Percentiles rank a stretch among this genome's conserved stretches.
Evolutionary conservation across 2,888 invertebrate species (phyloP).

Genomic region (Leptinotarsa tumamoca): DNA sequence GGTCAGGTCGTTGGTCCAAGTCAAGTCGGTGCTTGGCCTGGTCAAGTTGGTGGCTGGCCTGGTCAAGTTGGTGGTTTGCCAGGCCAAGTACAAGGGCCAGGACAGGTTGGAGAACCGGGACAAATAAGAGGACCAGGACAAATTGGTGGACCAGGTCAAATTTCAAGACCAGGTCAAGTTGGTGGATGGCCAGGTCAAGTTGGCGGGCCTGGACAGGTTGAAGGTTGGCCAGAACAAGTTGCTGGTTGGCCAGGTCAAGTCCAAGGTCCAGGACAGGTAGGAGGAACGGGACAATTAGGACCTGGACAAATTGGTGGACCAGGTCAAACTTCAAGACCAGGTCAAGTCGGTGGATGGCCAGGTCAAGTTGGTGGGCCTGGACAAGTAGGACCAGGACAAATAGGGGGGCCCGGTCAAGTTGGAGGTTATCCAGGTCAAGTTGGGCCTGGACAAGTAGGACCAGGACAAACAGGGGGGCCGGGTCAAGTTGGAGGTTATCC

Average conservation of each 20-base stretch:
- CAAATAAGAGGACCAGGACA: constrained; percentile 32
- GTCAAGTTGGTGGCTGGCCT: constrained; percentile 32
- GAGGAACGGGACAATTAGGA: neutral
- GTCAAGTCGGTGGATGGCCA: constrained; percentile 24
- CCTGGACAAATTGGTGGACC: constrained; percentile 20
- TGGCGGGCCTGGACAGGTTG: constrained; percentile 31
- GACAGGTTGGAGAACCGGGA: constrained; percentile 23
- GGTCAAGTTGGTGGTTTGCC: constrained; percentile 34
- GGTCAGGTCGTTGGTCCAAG: constrained; percentile 27
- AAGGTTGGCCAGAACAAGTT: constrained; percentile 43
- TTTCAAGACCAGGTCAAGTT: constrained; percentile 27
- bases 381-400: constrained; percentile 32
- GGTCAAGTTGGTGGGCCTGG: constrained; percentile 29
- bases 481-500: constrained; percentile 30
- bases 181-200: constrained; percentile 32
- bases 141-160: constrained; percentile 34
- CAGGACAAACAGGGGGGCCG: constrained; percentile 29
- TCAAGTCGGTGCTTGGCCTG: constrained; percentile 7
- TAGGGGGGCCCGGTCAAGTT: constrained; percentile 37
- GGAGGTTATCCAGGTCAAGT: constrained; percentile 39
- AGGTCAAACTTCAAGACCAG: constrained; percentile 27
- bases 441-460: constrained; percentile 23
- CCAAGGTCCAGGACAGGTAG: constrained; percentile 25
- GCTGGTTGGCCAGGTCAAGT: constrained; percentile 31
- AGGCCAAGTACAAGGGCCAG: constrained; percentile 31